A percentile compares a stretch with the other conserved stretches of the same genome.
phyloP scores from a whole-genome alignment of 2,797 vertebrate species.

The Sebastes vulpes region DNA sequence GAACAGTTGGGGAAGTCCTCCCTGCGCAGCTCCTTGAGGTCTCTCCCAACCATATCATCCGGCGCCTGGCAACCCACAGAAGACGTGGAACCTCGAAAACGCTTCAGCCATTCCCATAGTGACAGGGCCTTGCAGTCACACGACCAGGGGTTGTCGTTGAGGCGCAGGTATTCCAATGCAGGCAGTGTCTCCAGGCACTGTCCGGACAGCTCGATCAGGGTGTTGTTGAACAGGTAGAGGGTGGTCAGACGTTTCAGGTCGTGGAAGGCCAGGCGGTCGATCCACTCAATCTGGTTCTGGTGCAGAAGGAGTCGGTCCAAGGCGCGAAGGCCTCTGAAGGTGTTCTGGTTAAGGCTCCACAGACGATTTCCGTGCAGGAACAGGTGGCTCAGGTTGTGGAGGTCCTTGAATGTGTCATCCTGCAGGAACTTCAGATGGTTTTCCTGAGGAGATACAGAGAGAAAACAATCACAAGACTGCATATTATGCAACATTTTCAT shows the following conservation, averaged over 20 bases:
- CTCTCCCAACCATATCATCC: conserved; percentile 85
- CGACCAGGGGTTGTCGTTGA: conserved; percentile 97
- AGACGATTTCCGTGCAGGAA: conserved; percentile 98
- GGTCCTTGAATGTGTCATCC: conserved; percentile 95
- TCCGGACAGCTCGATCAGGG: conserved; percentile 92
- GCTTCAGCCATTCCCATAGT: conserved; percentile 96
- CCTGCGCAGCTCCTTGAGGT: conserved; percentile 91
- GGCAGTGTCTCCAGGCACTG: conserved; percentile 92
- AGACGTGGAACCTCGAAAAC: conserved; percentile 95
- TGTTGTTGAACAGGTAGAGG: conserved; percentile 98
- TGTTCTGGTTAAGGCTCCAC: conserved; percentile 95
- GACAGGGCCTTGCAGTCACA: conserved; percentile 94
- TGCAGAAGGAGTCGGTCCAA: conserved; percentile 96
- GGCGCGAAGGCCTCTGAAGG: conserved; percentile 93
- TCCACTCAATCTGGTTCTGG: conserved; percentile 96
- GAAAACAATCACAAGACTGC: not conserved
- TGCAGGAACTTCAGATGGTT: conserved; percentile 97
- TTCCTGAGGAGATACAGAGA: conserved; percentile 80
- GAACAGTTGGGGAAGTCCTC: conserved; percentile 95
- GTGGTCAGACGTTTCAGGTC: conserved; percentile 95
- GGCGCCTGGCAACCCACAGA: conserved; percentile 90
- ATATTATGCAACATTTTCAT: not conserved
- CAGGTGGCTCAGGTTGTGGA: conserved; percentile 98
- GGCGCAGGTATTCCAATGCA: conserved; percentile 95
- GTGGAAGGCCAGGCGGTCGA: conserved; percentile 94